Conservation (phyloP, 2,113 vertebrate genomes). For the Perognathus longimembris region DNA sequence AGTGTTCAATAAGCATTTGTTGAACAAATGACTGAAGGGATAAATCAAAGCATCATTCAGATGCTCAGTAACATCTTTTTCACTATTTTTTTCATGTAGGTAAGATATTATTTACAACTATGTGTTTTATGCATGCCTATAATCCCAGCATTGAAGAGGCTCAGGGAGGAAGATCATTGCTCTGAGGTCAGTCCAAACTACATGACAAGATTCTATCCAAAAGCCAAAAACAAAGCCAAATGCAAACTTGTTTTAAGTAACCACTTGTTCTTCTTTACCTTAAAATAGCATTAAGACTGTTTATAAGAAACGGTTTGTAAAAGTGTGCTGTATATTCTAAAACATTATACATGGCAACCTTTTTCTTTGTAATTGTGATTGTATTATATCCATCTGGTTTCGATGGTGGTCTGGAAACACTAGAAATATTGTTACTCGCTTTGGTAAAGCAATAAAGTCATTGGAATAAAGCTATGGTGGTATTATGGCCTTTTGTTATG, state of each 20-base stretch:
- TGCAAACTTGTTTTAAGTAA: not conserved
- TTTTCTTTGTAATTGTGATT: conserved; percentile 43
- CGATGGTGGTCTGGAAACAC: conserved; percentile 42
- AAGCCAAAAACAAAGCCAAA: too few species aligned
- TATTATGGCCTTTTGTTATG: conserved; percentile 12
- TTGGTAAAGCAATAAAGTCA: conserved; percentile 54
- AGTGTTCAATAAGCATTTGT: not conserved
- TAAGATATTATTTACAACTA: not conserved
- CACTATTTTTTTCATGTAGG: not conserved
- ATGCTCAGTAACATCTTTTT: not conserved
- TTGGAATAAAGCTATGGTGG: conserved; percentile 37
- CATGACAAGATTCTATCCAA: not conserved
- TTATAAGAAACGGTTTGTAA: conserved; percentile 38
- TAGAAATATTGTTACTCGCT: conserved; percentile 35
- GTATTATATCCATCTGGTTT: conserved; percentile 32
- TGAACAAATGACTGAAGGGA: not conserved
- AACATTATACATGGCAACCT: conserved; percentile 24
- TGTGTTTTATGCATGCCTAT: not conserved
- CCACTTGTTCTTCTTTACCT: conserved; percentile 23
- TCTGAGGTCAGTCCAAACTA: not conserved
- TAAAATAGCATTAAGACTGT: conserved; percentile 31
- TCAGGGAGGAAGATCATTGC: not conserved
- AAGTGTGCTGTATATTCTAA: not conserved
- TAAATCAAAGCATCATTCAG: not conserved
- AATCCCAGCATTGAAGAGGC: not conserved